Evolutionary conservation across 1,140 invertebrate genomes (phyloP).

Genomic region (Artemia franciscana): DNA sequence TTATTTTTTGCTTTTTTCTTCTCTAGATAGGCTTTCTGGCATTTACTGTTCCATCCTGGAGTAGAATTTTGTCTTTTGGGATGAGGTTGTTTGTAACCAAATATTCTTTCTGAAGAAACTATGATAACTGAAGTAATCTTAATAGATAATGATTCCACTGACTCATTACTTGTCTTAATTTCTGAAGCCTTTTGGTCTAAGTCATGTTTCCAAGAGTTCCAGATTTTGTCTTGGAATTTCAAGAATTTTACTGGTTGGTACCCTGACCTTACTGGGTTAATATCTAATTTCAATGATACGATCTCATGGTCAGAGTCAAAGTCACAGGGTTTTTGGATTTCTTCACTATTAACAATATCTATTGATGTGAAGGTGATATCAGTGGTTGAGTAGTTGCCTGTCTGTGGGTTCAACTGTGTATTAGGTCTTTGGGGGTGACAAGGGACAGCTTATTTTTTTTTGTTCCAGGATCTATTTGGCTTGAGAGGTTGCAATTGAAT

Average conservation of each 20-base stretch:
- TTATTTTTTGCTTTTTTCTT: background rate
- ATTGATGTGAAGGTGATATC: no score
- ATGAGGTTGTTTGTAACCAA: no score
- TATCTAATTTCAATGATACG: background rate
- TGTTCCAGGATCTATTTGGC: no score
- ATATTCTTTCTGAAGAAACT: no score
- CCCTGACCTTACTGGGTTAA: background rate
- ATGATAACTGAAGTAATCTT: background rate
- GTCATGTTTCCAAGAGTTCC: background rate
- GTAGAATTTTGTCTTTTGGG: no score
- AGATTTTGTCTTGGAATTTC: background rate
- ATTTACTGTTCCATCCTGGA: background rate
- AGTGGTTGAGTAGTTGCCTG: background rate
- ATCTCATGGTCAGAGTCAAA: background rate
- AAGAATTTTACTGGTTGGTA: no score
- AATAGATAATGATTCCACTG: background rate
- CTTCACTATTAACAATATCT: background rate
- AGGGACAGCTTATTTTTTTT: no score
- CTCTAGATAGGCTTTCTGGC: background rate
- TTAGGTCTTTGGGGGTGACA: no score
- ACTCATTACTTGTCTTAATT: background rate
- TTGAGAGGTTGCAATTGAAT: no score
- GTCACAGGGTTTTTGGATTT: background rate
- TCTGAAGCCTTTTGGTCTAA: background rate
- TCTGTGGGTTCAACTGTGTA: background rate